Conservation (phyloP, 2,113 vertebrate genomes). For the Chinchilla lanigera region DNA sequence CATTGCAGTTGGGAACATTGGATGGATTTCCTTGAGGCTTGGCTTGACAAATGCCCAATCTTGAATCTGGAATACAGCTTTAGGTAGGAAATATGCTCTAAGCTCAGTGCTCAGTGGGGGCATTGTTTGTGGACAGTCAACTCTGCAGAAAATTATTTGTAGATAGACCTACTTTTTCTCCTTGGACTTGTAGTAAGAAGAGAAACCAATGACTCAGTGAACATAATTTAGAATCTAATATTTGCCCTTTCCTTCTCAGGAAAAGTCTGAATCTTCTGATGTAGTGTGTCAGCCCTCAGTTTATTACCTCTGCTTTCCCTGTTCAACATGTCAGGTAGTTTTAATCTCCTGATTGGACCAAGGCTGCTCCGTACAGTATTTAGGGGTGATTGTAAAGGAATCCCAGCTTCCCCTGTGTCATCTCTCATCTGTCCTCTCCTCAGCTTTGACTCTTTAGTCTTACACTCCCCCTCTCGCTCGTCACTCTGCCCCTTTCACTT, state of each 20-base stretch:
- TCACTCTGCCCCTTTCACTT: not conserved
- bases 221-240: not conserved
- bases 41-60: conserved; percentile 56
- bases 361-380: not conserved
- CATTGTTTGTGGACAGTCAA: not conserved
- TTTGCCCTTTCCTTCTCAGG: not conserved
- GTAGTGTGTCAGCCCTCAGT: not conserved
- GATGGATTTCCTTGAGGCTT: conserved; percentile 73
- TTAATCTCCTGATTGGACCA: not conserved
- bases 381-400: not conserved
- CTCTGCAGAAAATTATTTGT: not conserved
- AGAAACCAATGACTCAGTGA: not conserved
- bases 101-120: not conserved
- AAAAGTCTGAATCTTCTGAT: not conserved
- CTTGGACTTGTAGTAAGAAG: not conserved
- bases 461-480: not conserved
- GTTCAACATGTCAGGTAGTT: not conserved
- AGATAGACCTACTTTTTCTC: not conserved
- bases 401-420: not conserved
- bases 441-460: not conserved
- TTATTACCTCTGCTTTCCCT: not conserved
- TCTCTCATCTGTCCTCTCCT: not conserved
- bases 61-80: conserved; percentile 36
- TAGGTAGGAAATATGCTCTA: conserved; percentile 18
- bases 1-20: conserved; percentile 60